A percentile compares a stretch with the other conserved stretches of the same genome.
phyloP scores from a whole-genome alignment of 1,140 invertebrate species.

The Apolygus lucorum region DNA sequence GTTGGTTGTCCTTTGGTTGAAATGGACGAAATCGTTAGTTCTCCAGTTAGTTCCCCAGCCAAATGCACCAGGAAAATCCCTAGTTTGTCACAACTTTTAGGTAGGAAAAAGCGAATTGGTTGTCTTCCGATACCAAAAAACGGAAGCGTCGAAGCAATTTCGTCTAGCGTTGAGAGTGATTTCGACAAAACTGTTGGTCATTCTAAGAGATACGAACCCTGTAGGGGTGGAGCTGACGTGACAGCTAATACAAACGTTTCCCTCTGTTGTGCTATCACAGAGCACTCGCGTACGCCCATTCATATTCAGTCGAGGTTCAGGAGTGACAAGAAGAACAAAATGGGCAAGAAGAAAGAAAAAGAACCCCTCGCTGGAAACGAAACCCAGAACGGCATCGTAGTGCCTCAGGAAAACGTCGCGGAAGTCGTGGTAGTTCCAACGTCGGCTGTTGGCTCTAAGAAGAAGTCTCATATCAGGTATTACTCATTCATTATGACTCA shows the following conservation, averaged over 20 bases:
- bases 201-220: constrained; percentile 1
- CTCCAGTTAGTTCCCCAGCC: not conserved
- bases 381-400: constrained; percentile 35
- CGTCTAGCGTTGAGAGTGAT: not conserved
- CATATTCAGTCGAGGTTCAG: constrained; percentile 24
- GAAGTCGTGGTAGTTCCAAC: not conserved
- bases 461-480: constrained; percentile 10
- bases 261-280: constrained; percentile 35
- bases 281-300: constrained; percentile 28
- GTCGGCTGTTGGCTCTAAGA: not conserved
- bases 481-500: too few relatives aligned
- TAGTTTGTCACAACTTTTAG: constrained; percentile 8
- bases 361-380: constrained; percentile 36
- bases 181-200: not conserved
- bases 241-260: constrained; percentile 31
- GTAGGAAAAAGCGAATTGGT: constrained; percentile 12
- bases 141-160: constrained; percentile 14
- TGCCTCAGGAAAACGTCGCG: too few relatives aligned
- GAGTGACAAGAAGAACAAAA: constrained; percentile 17
- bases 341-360: constrained; percentile 21
- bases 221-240: not conserved
- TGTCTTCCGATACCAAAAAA: constrained; percentile 11
- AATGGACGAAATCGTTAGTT: not conserved
- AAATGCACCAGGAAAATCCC: not conserved
- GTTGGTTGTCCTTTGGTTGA: not conserved